These are phyloP conservation scores for Acleris cristana DNA, from an alignment of 2,888 invertebrate genomes.

Conservation along the genomic window DNA sequence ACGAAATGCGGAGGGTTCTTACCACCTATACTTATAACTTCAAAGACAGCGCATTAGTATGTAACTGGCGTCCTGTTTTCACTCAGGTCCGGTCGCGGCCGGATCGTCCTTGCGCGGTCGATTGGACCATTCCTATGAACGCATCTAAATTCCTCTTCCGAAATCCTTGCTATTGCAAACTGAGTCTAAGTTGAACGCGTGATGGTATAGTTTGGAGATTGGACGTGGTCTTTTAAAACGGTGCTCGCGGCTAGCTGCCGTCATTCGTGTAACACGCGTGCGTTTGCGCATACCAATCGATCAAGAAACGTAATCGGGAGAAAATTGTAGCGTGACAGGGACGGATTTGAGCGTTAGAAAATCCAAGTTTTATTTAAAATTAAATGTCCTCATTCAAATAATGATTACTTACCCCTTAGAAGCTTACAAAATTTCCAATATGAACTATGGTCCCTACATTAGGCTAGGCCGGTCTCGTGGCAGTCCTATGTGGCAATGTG, in stretches of 20 bases:
- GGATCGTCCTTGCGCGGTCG: slow-evolving; percentile 65
- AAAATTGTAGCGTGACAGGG: slow-evolving; percentile 72
- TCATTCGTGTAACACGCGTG: slow-evolving; percentile 75
- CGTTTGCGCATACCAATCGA: slow-evolving; percentile 68
- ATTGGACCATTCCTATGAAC: slow-evolving; percentile 66
- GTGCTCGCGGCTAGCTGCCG: slow-evolving; percentile 65
- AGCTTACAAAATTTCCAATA: too few relatives aligned
- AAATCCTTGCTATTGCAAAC: slow-evolving; percentile 42
- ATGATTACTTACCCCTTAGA: too few relatives aligned
- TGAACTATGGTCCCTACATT: too few relatives aligned
- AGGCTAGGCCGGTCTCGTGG: too few relatives aligned
- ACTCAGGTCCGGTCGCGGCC: slow-evolving; percentile 69
- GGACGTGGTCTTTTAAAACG: slow-evolving; percentile 40
- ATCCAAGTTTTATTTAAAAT: too few relatives aligned
- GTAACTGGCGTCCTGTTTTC: slow-evolving; percentile 70
- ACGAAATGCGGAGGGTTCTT: slow-evolving; percentile 58
- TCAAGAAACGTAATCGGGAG: slow-evolving; percentile 75
- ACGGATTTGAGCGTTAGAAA: slow-evolving; percentile 36
- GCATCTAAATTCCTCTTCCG: slow-evolving; percentile 54
- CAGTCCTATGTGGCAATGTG: too few relatives aligned
- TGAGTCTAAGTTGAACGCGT: slow-evolving; percentile 41
- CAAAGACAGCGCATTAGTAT: slow-evolving; percentile 67
- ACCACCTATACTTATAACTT: slow-evolving; percentile 80
- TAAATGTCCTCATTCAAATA: too few relatives aligned
- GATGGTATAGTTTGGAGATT: slow-evolving; percentile 47